Evolutionary conservation across 2,113 vertebrate genomes (phyloP).

Genomic region (Laticauda colubrina): DNA sequence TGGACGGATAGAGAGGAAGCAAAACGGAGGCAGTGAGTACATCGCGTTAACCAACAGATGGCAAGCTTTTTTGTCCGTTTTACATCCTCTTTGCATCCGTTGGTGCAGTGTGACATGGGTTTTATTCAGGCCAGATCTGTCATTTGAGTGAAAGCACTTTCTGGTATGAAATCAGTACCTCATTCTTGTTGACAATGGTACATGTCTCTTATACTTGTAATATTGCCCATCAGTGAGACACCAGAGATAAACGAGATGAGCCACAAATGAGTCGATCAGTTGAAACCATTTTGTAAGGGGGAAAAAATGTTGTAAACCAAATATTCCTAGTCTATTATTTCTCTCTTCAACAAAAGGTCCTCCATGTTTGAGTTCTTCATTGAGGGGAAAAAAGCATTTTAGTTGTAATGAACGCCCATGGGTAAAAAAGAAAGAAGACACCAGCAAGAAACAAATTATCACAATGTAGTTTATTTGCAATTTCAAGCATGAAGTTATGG

Average conservation of each 20-base stretch:
- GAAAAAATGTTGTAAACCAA: background rate
- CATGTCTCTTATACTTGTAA: background rate
- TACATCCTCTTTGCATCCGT: too few relatives aligned
- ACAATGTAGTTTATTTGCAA: constrained; percentile 25
- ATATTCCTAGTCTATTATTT: background rate
- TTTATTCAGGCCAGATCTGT: background rate
- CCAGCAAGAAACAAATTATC: background rate
- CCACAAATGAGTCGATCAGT: background rate
- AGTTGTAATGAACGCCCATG: background rate
- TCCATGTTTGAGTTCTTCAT: background rate
- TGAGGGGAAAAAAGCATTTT: background rate
- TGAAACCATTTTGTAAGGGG: background rate
- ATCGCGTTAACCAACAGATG: too few relatives aligned
- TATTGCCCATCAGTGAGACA: background rate
- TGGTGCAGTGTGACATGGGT: too few relatives aligned
- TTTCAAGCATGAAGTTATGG: background rate
- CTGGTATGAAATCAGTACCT: background rate
- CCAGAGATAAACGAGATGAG: background rate
- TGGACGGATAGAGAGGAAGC: too few relatives aligned
- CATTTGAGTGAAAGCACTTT: background rate
- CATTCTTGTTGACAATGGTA: background rate
- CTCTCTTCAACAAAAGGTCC: background rate
- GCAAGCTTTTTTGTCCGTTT: too few relatives aligned
- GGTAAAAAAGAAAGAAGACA: background rate
- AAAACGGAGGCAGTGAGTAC: too few relatives aligned